phyloP scores from a whole-genome alignment of 2,888 invertebrate genomes.

The Eudemis profundana region DNA sequence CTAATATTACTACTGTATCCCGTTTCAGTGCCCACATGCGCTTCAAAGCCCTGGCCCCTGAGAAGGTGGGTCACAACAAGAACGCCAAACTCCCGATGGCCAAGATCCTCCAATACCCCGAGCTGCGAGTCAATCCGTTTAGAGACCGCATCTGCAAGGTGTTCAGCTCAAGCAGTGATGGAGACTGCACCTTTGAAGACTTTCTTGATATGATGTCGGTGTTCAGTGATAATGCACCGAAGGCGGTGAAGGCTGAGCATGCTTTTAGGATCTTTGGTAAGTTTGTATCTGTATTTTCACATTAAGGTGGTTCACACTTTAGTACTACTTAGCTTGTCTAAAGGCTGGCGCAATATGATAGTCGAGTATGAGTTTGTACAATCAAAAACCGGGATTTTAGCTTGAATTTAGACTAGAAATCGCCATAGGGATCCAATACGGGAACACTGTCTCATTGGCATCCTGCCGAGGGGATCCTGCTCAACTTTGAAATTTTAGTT shows the following conservation, averaged over 20 bases:
- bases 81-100: slow-evolving; percentile 94
- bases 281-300: slow-evolving; percentile 42
- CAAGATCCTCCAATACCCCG: slow-evolving; percentile 94
- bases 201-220: slow-evolving; percentile 99
- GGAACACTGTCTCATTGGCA: no score
- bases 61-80: slow-evolving; percentile 94
- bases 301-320: no score
- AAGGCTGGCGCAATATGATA: no score
- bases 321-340: no score
- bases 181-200: slow-evolving; percentile 97
- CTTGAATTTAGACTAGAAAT: no score
- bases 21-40: slow-evolving; percentile 93
- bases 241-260: slow-evolving; percentile 97
- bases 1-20: background rate
- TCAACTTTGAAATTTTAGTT: no score
- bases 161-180: slow-evolving; percentile 95
- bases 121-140: slow-evolving; percentile 95
- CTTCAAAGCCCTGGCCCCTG: slow-evolving; percentile 95
- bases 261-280: slow-evolving; percentile 98
- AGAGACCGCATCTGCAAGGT: slow-evolving; percentile 96
- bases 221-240: slow-evolving; percentile 95
- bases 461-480: no score
- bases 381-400: no score
- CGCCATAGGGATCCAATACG: no score
- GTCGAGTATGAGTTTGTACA: no score